Evolutionary conservation across 2,888 invertebrate species (phyloP).

Genomic region (Elysia crispata): DNA sequence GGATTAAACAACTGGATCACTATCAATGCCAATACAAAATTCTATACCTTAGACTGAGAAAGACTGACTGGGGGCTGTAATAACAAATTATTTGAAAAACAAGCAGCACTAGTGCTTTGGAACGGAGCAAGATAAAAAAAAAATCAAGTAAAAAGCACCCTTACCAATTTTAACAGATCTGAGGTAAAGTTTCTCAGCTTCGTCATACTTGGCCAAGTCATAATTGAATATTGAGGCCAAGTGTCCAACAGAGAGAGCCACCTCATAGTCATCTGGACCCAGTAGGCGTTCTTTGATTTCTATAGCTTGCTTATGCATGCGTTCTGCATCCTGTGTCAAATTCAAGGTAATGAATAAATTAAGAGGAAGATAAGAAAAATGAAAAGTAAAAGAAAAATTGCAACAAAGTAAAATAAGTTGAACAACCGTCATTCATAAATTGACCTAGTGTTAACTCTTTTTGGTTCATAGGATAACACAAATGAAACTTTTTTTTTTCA

Average conservation of each 20-base stretch:
- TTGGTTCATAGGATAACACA: no score
- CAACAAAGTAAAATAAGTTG: background rate
- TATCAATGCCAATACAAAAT: no score
- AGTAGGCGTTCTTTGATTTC: slow-evolving; percentile 91
- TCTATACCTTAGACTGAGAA: no score
- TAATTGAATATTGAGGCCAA: slow-evolving; percentile 96
- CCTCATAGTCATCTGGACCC: slow-evolving; percentile 92
- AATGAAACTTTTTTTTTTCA: no score
- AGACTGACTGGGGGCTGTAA: no score
- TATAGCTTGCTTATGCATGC: slow-evolving; percentile 95
- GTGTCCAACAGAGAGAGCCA: slow-evolving; percentile 94
- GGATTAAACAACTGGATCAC: no score
- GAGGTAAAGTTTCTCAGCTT: slow-evolving; percentile 91
- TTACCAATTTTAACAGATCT: slow-evolving; percentile 92
- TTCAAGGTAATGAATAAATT: slow-evolving; percentile 39
- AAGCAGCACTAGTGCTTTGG: no score
- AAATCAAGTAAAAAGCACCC: no score
- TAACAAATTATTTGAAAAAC: no score
- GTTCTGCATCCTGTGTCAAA: slow-evolving; percentile 85
- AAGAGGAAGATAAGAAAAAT: background rate
- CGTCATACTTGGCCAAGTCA: slow-evolving; percentile 91
- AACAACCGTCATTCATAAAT: background rate
- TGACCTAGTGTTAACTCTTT: background rate
- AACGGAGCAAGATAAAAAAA: no score
- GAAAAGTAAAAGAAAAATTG: background rate